A percentile compares a stretch with the other conserved stretches of the same genome.
Evolutionary conservation across 2,797 vertebrate genomes (phyloP).

Genomic region (Neoniphon sammara): DNA sequence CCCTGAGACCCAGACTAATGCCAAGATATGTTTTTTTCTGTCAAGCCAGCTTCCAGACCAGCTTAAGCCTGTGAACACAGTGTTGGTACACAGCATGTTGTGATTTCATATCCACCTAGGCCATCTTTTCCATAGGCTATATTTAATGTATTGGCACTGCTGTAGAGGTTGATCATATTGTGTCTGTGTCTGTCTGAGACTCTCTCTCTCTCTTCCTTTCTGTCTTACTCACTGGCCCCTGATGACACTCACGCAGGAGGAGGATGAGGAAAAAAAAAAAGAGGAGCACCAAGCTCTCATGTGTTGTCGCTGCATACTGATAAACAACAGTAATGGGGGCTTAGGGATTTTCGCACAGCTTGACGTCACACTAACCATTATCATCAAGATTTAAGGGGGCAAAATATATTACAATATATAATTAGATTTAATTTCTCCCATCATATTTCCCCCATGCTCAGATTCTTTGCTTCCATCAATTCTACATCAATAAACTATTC

Average conservation of each 20-base stretch:
- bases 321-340: slow-evolving; percentile 11
- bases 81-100: too few relatives aligned
- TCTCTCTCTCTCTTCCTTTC: neutral
- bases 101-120: too few relatives aligned
- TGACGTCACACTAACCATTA: slow-evolving; percentile 26
- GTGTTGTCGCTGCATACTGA: slow-evolving; percentile 7
- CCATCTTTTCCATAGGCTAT: too few relatives aligned
- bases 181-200: neutral
- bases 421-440: neutral
- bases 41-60: too few relatives aligned
- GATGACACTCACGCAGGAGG: slow-evolving; percentile 45
- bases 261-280: neutral
- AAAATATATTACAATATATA: neutral
- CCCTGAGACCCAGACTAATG: too few relatives aligned
- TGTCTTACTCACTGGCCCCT: slow-evolving; percentile 26
- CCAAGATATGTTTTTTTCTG: too few relatives aligned
- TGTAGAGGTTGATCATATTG: too few relatives aligned
- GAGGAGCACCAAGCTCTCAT: neutral
- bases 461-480: neutral
- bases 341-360: slow-evolving; percentile 26
- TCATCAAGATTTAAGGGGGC: neutral
- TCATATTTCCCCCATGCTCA: neutral
- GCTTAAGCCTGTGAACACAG: too few relatives aligned
- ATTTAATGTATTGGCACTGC: too few relatives aligned
- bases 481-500: neutral